Conservation (phyloP, 2,113 vertebrate genomes). For the Eudyptes chrysolophus region DNA sequence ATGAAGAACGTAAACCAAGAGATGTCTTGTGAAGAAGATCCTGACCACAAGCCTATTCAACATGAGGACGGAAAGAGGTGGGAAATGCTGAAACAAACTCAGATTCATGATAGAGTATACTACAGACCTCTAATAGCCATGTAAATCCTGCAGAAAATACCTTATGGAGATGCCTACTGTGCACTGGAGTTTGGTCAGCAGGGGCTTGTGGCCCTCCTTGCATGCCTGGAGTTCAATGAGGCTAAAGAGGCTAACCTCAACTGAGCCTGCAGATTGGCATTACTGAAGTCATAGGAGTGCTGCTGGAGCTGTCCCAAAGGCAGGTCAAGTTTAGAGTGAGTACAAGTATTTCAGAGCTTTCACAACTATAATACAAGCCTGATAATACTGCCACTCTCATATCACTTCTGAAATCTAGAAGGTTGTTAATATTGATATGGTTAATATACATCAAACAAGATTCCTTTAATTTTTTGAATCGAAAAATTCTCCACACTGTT, state of each 20-base stretch:
- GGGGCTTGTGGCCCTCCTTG: neutral
- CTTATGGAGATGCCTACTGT: neutral
- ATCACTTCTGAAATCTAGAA: conserved; percentile 71
- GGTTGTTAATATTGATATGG: conserved; percentile 83
- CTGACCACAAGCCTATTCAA: neutral
- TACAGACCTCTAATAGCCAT: neutral
- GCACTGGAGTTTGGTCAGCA: neutral
- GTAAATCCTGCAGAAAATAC: neutral
- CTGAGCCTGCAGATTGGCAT: neutral
- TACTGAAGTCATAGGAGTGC: neutral
- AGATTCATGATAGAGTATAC: neutral
- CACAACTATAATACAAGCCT: conserved; percentile 68
- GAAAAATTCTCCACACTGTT: conserved; percentile 75
- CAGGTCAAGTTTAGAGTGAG: conserved; percentile 54
- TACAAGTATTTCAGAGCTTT: conserved; percentile 51
- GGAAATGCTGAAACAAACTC: neutral
- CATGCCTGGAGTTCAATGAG: neutral
- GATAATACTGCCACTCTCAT: conserved; percentile 54
- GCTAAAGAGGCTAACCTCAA: neutral
- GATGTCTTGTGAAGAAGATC: neutral
- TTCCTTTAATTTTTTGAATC: conserved; percentile 76
- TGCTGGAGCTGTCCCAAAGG: conserved; percentile 42
- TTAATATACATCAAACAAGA: conserved; percentile 78
- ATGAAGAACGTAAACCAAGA: neutral
- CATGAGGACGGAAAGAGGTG: neutral